phyloP scores from a whole-genome alignment of 2,797 vertebrate genomes.

The Fistularia commersonii region DNA sequence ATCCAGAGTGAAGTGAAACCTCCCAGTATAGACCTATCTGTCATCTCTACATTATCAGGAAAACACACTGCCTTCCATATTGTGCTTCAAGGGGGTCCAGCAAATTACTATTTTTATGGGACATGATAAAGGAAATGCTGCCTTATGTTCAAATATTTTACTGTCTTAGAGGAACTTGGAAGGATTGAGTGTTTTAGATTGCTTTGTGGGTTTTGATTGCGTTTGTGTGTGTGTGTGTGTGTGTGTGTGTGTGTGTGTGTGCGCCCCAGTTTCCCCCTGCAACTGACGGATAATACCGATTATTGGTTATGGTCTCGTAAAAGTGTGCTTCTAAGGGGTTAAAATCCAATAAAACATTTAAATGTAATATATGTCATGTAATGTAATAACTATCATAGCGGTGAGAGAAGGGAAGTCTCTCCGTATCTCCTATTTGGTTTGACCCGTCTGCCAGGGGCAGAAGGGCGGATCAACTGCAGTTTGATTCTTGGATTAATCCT shows the following conservation, averaged over 20 bases:
- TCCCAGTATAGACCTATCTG: conserved; percentile 85
- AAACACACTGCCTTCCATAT: conserved; percentile 84
- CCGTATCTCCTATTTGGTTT: background rate
- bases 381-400: conserved; percentile 4
- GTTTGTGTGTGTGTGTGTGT: conserved; percentile 15
- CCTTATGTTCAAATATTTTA: conserved; percentile 86
- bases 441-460: too few relatives aligned
- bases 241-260: conserved; percentile 14
- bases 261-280: background rate
- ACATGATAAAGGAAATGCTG: conserved; percentile 88
- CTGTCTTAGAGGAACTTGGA: conserved; percentile 68
- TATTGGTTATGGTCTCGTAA: conserved; percentile 35
- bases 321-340: conserved; percentile 37
- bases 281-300: conserved; percentile 32
- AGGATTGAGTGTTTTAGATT: conserved; percentile 59
- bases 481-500: too few relatives aligned
- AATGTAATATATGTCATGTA: conserved; percentile 27
- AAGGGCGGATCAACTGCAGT: too few relatives aligned
- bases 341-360: conserved; percentile 46
- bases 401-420: background rate
- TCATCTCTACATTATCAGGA: conserved; percentile 89
- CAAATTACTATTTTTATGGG: conserved; percentile 92
- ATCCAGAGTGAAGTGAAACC: conserved; percentile 82
- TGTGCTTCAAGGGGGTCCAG: conserved; percentile 82
- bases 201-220: conserved; percentile 34